Evolutionary conservation across 2,797 vertebrate species (phyloP), one percentile per base, ranked within the genome.

Genomic region (Gastrophryne carolinensis): DNA sequence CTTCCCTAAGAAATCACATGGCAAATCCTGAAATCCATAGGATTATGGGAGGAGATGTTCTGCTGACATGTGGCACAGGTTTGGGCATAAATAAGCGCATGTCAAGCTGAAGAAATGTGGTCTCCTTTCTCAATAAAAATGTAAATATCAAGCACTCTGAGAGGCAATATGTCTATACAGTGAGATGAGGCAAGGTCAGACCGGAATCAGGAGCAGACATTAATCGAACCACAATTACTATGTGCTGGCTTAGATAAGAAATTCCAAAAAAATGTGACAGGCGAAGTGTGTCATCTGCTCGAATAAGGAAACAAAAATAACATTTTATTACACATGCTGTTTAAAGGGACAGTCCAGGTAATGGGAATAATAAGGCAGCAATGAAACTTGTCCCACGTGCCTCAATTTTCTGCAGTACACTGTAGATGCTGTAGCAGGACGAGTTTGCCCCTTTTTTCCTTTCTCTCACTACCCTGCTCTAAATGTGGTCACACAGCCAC

Each of bases 91-190:
- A 66, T 62, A 81, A 83, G 37, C 23, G 64, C 70, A 81, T 69
- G 73, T 83, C 77, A 84, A 78, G 83, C 21, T 52, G 39, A 76
- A 78, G 50, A 81, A 82, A 37, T 49, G 13, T 1, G 24, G 54
- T 19, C 9, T 81, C 62, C 37, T 79, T 37, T 3, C 52, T 73
- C 80, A 86, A 79, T 84, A 86, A 83, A 87, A 87, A 87, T 84
- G 74, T 79, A 85, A 87, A 86, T 79, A 74, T 1, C 34, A 35
- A 73, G 26, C 60, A 69, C 78, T 80, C 58, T 47, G 1, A 73
- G 54, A 81, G 82, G 82, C 21, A 73, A 32, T 56, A 71, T 56
- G 52, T 69, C 66, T 69, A 29, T 26, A 53, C 26, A 53, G 49
- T 10, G 15, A 41, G 66, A 56, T 35, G 15, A 39, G 4, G 30